phyloP scores from a whole-genome alignment of 2,113 vertebrate species.

The Hirundichthys speculiger region DNA sequence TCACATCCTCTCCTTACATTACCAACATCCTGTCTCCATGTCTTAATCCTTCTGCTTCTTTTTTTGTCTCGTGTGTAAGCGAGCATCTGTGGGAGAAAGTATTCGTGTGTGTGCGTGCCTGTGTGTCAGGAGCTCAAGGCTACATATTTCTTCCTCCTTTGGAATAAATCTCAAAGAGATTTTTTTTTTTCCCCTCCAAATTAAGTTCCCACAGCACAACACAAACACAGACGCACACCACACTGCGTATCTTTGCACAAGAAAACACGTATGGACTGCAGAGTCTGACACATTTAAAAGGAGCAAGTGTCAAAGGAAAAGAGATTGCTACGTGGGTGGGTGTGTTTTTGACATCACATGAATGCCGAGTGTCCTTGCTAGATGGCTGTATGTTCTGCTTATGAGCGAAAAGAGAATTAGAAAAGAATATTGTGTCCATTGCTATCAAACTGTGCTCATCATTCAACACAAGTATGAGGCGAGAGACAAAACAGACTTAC shows the following conservation, averaged over 20 bases:
- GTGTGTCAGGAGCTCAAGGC: slow-evolving; percentile 70
- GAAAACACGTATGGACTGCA: not conserved
- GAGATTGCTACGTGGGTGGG: not conserved
- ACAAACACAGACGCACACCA: not conserved
- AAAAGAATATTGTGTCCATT: slow-evolving; percentile 42
- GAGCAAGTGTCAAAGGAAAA: not conserved
- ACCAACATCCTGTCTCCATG: not conserved
- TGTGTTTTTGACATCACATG: slow-evolving; percentile 2
- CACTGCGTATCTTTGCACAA: not conserved
- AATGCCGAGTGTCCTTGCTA: slow-evolving; percentile 29
- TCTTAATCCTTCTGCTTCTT: slow-evolving; percentile 4
- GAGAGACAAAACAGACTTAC: slow-evolving; percentile 48
- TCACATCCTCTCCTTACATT: slow-evolving; percentile 15
- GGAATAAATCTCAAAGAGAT: slow-evolving; percentile 54
- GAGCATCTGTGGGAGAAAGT: slow-evolving; percentile 33
- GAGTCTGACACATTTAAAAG: slow-evolving; percentile 6
- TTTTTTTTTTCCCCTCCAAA: slow-evolving; percentile 25
- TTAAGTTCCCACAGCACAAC: slow-evolving; percentile 28
- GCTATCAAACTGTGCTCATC: slow-evolving; percentile 38
- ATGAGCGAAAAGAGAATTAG: slow-evolving; percentile 3
- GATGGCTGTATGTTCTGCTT: slow-evolving; percentile 16
- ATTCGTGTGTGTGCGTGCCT: slow-evolving; percentile 7
- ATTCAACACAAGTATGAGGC: slow-evolving; percentile 37
- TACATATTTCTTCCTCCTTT: slow-evolving; percentile 24
- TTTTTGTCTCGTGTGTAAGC: slow-evolving; percentile 13